phyloP scores from a whole-genome alignment of 2,888 invertebrate species.

The Neuroscelio doddi region DNA sequence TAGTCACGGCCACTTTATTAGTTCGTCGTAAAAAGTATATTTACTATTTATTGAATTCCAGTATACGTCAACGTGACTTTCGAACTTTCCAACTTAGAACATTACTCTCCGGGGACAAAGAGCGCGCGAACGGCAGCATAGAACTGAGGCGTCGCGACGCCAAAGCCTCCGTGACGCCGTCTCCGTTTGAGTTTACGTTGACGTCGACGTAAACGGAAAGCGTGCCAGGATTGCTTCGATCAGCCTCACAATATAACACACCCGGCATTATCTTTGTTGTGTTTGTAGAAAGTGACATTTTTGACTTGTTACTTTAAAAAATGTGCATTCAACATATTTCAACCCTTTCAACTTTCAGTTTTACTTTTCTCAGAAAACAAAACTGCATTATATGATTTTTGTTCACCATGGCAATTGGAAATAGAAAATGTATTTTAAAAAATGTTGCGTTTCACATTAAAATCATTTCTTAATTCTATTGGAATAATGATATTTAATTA shows the following conservation, averaged over 20 bases:
- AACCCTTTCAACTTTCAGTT: too few species aligned
- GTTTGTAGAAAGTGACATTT: constrained; percentile 10
- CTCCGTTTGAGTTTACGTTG: constrained; percentile 56
- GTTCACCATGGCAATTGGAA: neutral
- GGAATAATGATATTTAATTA: too few species aligned
- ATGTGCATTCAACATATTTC: too few species aligned
- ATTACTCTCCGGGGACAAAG: constrained; percentile 38
- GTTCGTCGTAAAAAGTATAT: constrained; percentile 22
- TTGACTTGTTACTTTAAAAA: neutral
- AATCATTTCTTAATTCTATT: too few species aligned
- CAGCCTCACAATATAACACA: constrained; percentile 3
- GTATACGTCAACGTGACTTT: constrained; percentile 33
- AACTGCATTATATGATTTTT: neutral
- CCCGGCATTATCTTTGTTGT: neutral
- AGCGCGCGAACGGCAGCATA: constrained; percentile 52
- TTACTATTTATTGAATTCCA: constrained; percentile 20
- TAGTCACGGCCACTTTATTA: constrained; percentile 49
- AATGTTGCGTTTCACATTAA: neutral
- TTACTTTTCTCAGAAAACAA: too few species aligned
- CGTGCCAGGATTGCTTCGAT: constrained; percentile 44
- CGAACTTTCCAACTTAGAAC: constrained; percentile 35
- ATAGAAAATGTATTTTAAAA: neutral
- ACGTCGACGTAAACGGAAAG: constrained; percentile 52
- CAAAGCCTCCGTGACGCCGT: constrained; percentile 51
- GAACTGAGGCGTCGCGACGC: constrained; percentile 69